Base-by-base conservation (phyloP, 2,888 invertebrate species). In the Metalampra italica region DNA sequence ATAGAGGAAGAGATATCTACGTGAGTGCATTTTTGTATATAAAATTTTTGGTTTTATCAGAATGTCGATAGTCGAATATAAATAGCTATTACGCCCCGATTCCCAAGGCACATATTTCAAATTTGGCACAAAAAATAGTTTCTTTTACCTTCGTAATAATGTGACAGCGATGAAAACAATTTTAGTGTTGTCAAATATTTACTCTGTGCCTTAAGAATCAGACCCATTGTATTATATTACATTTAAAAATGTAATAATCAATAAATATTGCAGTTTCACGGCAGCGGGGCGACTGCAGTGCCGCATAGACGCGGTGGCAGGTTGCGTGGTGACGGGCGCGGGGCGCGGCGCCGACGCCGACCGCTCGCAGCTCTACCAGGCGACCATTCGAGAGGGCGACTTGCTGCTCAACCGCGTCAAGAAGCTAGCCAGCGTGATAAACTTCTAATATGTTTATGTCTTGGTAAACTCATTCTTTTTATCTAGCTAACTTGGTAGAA, bases 311-410 rank as follows among this genome's bases (percentile, higher is more conserved):
- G 96, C 98, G 60, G 98, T 99, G 22, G 95, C 95, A 3, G 96
- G 96, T 13, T 95, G 99, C 71, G 98, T 99, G 7, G 98, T 99
- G 83, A 99, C 99, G 11, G 90, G 90, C 46, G 80, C 89, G 30
- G 90, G 90, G 0, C 85, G 88, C 54, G 88, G 89, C 52, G 87
- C 87, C 0, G 91, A 90, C 62, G 87, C 90, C 7, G 91, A 91
- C 68, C 85, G 91, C 59, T 90, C 90, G 22, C 92, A 92, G 49
- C 91, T 94, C 57, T 99, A 99, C 89, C 99, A 99, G 90, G 96
- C 97, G 1, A 98, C 98, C 66, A 98, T 99, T 57, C 98, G 99
- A 74, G 98, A 99, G 81, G 99, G 99, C 7, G 99, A 99, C 86
- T 91, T 99, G 53, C 91, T 99, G 9, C 93, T 99, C 54, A 99